Conservation (phyloP, 1,140 invertebrate genomes). For the Teleopsis dalmanni region DNA sequence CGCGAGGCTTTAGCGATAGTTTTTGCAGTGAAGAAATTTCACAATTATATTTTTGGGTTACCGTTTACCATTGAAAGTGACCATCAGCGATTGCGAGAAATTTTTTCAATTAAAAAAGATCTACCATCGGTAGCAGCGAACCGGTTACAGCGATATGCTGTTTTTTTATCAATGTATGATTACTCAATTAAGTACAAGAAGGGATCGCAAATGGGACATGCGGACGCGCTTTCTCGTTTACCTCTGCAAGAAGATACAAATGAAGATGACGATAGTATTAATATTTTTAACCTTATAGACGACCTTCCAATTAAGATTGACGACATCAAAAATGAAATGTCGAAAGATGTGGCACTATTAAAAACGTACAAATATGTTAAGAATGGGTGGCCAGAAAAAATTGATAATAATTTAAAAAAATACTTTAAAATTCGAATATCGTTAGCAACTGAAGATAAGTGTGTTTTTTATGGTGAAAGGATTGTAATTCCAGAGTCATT, state of each 20-base stretch:
- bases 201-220: slow-evolving; percentile 16
- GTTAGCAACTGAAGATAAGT: background rate
- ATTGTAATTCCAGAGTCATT: slow-evolving; percentile 1
- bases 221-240: slow-evolving; percentile 19
- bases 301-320: background rate
- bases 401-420: background rate
- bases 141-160: background rate
- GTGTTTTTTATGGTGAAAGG: slow-evolving; percentile 1
- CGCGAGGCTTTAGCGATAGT: slow-evolving; percentile 46
- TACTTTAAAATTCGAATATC: background rate
- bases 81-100: slow-evolving; percentile 3
- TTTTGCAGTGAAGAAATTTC: slow-evolving; percentile 46
- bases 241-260: slow-evolving; percentile 1
- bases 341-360: background rate
- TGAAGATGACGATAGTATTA: background rate
- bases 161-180: slow-evolving; percentile 4
- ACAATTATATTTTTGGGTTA: slow-evolving; percentile 41
- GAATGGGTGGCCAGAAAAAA: background rate
- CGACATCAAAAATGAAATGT: background rate
- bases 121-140: slow-evolving; percentile 11
- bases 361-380: background rate
- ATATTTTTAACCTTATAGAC: background rate
- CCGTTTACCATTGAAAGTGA: slow-evolving; percentile 2
- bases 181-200: slow-evolving; percentile 16
- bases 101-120: slow-evolving; percentile 13